These are phyloP conservation scores for Drosophila kurseongensis DNA, from an alignment of 1,140 invertebrate species.

Conservation along the genomic window DNA sequence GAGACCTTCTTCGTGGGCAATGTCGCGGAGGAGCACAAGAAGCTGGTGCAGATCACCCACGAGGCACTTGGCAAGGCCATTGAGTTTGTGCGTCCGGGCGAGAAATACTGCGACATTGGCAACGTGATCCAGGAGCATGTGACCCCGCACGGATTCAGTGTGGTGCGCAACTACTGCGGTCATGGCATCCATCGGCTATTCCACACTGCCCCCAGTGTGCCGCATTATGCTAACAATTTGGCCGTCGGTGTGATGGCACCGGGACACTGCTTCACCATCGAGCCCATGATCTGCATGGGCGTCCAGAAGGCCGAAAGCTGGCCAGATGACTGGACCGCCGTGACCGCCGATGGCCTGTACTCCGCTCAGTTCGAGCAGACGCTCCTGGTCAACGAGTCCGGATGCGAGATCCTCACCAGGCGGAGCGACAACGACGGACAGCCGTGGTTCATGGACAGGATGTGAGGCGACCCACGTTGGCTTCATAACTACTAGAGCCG, in stretches of 20 bases:
- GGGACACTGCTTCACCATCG: slow-evolving; percentile 99
- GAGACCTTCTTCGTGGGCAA: slow-evolving; percentile 98
- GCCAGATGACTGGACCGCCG: slow-evolving; percentile 99
- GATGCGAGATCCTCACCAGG: slow-evolving; percentile 97
- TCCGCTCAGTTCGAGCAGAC: slow-evolving; percentile 99
- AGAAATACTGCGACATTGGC: slow-evolving; percentile 98
- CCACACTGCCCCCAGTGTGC: slow-evolving; percentile 98
- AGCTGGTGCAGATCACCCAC: slow-evolving; percentile 95
- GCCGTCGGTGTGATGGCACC: slow-evolving; percentile 98
- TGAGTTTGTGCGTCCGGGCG: slow-evolving; percentile 95
- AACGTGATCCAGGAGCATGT: slow-evolving; percentile 99
- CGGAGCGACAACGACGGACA: slow-evolving; percentile 89
- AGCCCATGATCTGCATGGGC: slow-evolving; percentile 94
- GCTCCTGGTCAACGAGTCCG: slow-evolving; percentile 97
- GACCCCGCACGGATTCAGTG: slow-evolving; percentile 96
- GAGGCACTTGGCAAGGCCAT: slow-evolving; percentile 97
- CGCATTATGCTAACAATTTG: slow-evolving; percentile 98
- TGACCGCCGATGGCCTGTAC: slow-evolving; percentile 96
- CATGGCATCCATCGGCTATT: slow-evolving; percentile 99
- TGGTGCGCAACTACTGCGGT: slow-evolving; percentile 98
- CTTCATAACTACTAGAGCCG: slow-evolving; percentile 28
- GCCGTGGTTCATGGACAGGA: slow-evolving; percentile 96
- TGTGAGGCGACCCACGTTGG: slow-evolving; percentile 80
- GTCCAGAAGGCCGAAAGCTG: slow-evolving; percentile 94
- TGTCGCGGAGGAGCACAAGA: slow-evolving; percentile 92